Evolutionary conservation across 2,888 invertebrate species (phyloP), one percentile per base, ranked within the genome.

Genomic region (Xylota sylvarum): DNA sequence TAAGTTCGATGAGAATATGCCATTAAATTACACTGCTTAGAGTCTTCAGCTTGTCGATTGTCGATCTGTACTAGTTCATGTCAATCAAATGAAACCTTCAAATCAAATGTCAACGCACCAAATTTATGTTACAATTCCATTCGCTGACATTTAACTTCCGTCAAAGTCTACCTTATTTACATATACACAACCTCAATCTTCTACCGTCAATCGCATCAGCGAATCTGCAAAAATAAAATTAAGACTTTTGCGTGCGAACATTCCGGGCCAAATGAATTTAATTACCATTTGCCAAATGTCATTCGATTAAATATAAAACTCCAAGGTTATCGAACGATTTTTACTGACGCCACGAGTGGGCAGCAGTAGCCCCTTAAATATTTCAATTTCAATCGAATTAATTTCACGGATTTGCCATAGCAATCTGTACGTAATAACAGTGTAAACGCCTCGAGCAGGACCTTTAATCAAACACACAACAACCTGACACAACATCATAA

Each of bases 371-470:
- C n/a, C 14, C 43, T 6, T n/a, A n/a, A 14, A 43, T 14, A 43
- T 14, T 43, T 14, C 14, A 14, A 14, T 43, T 43, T 43, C 43
- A 1, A 43, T 43, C 6, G 43, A 43, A 43, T 14, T 43, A 14
- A 43, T 43, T 43, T 43, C 6, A 6, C 14, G 14, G 14, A 43
- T 43, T 14, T 43, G 43, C 43, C 43, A 43, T 43, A 43, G 14
- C 43, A 43, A 14, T 14, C 2, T 5, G 14, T 1, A 6, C 14
- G 14, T 14, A 5, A 43, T 43, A 14, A 14, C 14, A 14, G 43
- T 43, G 43, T 43, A 43, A n/a, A 43, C 43, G 43, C 43, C 43
- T 14, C 43, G 43, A 5, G 43, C 43, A 43, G 43, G 43, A 43
- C 43, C 43, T 43, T 14, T 43, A 43, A n/a, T 43, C 14, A 14